A percentile compares a stretch with the other conserved stretches of the same genome.
phyloP scores from a whole-genome alignment of 2,888 invertebrate genomes.

The Nephrocerus scutellatus region DNA sequence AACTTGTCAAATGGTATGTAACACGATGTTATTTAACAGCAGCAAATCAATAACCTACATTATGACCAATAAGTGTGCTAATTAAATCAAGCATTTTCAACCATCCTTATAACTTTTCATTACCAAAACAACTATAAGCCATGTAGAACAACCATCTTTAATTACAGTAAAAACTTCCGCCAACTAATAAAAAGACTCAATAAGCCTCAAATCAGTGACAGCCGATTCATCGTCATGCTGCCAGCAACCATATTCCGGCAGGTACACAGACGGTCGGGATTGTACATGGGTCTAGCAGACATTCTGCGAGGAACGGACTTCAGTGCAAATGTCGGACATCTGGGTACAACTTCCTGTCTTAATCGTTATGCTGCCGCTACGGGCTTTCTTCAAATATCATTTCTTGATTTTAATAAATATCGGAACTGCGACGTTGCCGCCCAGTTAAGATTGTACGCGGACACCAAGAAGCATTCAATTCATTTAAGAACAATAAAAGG shows the following conservation, averaged over 20 bases:
- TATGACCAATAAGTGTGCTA: no score
- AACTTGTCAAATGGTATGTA: no score
- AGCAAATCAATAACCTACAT: no score
- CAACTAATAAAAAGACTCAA: neutral
- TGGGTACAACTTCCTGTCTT: constrained; percentile 31
- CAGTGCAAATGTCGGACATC: constrained; percentile 18
- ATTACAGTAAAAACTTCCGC: no score
- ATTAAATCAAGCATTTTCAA: no score
- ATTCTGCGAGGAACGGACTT: constrained; percentile 31
- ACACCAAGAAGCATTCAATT: constrained; percentile 39
- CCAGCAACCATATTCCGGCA: constrained; percentile 43
- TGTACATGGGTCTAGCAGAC: constrained; percentile 36
- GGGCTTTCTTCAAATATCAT: constrained; percentile 42
- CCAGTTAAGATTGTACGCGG: constrained; percentile 39
- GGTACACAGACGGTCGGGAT: constrained; percentile 31
- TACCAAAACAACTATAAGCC: no score
- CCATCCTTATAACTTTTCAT: no score
- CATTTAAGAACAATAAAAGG: constrained; percentile 47
- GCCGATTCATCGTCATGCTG: no score
- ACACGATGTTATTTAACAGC: no score
- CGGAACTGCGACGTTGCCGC: constrained; percentile 43
- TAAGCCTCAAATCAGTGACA: no score
- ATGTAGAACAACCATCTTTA: no score
- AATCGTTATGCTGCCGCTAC: constrained; percentile 45
- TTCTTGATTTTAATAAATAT: constrained; percentile 39